Base-by-base conservation (phyloP, 2,888 invertebrate species). In the Tenthredo livida region DNA sequence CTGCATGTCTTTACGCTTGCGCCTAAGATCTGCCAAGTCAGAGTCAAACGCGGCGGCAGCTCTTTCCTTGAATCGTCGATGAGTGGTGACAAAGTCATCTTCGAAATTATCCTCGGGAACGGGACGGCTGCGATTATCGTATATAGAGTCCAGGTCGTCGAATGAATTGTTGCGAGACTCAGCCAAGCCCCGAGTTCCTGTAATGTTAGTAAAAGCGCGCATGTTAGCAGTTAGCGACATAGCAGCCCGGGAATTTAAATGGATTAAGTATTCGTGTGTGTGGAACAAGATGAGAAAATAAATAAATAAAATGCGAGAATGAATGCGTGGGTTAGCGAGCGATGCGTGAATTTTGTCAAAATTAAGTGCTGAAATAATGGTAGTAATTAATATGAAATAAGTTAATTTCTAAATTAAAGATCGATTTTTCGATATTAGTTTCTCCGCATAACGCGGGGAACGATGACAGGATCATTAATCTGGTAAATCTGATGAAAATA, bases 1-100 rank as follows among this genome's bases (percentile, higher is more conserved):
- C 91, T 93, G 92, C 90, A 93, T 90, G 85, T 93, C 93, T 82
- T 92, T 89, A 84, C 93, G 88, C 72, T 90, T 92, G 85, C 93
- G 91, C 84, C 93, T 90, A 58, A 93, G 85, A 50, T 93, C 93
- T 9, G 92, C 93, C 84, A 93, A 86, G 86, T 93, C 93, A 82
- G 92, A 92, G 43, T 92, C 92, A 75, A 93, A 93, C n/a, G 92
- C 92, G 5, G 92, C 92, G 0, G 91, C 88, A 2, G 92, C 91
- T 10, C 92, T 91, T 82, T 93, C 91, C 86, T 92, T 93, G 84
- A 89, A 85, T 43, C 92, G 92, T 47, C 93, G 89, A 17, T 92
- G 92, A 21, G 87, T 86, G 12, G 86, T 29, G 25, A 92, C 89
- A 73, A 90, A 93, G 37, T 92, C 91, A 12, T 92, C 91, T 4